Conservation (phyloP, 37 sponge, comb jelly and placozoan species). For the Aplysina aerophoba region DNA sequence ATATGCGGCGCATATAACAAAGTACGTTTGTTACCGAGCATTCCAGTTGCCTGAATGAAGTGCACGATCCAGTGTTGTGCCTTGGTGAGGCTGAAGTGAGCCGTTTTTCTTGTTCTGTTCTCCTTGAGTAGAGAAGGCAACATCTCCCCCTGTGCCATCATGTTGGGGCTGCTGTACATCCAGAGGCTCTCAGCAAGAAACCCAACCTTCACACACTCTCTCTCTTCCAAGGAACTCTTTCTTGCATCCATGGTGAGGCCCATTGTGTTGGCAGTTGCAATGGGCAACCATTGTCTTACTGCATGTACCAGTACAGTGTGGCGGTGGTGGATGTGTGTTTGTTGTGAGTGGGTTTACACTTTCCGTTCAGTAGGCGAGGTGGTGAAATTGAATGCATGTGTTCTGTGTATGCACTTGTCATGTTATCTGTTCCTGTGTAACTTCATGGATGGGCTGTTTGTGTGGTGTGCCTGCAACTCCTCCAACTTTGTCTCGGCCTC, state of each 20-base stretch:
- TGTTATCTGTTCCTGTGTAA: background rate
- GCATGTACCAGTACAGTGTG: background rate
- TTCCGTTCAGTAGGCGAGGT: background rate
- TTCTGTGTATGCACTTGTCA: background rate
- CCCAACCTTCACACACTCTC: slow-evolving; percentile 39
- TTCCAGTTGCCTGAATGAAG: no score
- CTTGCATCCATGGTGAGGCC: slow-evolving; percentile 63
- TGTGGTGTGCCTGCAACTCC: background rate
- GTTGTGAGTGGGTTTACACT: background rate
- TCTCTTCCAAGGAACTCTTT: slow-evolving; percentile 64
- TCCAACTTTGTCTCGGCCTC: background rate
- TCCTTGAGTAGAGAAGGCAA: slow-evolving; percentile 53
- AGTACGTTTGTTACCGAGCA: slow-evolving; percentile 29
- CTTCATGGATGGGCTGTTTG: background rate
- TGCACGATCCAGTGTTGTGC: no score
- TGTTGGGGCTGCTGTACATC: slow-evolving; percentile 77
- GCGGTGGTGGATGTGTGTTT: background rate
- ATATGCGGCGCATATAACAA: slow-evolving; percentile 48
- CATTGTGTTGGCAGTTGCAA: no score
- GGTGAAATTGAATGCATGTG: background rate
- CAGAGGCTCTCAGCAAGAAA: slow-evolving; percentile 56
- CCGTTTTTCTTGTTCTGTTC: background rate
- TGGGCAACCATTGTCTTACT: no score
- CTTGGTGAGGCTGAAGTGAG: background rate
- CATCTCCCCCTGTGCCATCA: slow-evolving; percentile 71